phyloP scores from a whole-genome alignment of 2,888 invertebrate species.

The Torymus aiolomorphi region DNA sequence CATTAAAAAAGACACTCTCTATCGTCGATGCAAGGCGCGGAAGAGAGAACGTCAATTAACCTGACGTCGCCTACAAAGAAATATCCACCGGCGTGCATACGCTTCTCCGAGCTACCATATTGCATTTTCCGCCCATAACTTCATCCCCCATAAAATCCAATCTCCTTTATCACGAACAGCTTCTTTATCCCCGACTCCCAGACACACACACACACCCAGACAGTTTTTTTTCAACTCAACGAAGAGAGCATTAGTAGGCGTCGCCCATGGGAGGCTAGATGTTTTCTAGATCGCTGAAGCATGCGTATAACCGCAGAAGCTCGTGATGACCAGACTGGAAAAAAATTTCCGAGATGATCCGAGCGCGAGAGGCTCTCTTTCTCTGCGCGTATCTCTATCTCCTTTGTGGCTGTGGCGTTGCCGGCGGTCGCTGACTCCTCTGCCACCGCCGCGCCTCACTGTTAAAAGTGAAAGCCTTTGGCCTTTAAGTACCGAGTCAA shows the following conservation, averaged over 20 bases:
- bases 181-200: neutral
- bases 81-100: neutral
- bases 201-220: no score
- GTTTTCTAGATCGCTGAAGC: constrained; percentile 70
- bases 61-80: no score
- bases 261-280: neutral
- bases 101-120: neutral
- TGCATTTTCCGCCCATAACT: constrained; percentile 2
- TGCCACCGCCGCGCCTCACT: neutral
- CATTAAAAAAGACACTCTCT: no score
- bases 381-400: neutral
- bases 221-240: neutral
- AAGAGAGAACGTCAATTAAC: no score
- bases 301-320: constrained; percentile 39
- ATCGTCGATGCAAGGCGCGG: no score
- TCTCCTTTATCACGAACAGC: neutral
- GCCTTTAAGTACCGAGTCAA: constrained; percentile 46
- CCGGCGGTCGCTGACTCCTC: constrained; percentile 36
- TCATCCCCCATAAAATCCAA: neutral
- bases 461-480: constrained; percentile 51
- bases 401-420: constrained; percentile 22
- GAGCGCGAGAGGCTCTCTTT: neutral
- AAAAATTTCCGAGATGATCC: constrained; percentile 45
- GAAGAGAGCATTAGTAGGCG: neutral
- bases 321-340: constrained; percentile 54